Percentiles rank a stretch among this genome's conserved stretches.
These are phyloP conservation scores for Cebuella pygmaea DNA, from an alignment of 2,797 vertebrate species.

Conservation along the genomic window DNA sequence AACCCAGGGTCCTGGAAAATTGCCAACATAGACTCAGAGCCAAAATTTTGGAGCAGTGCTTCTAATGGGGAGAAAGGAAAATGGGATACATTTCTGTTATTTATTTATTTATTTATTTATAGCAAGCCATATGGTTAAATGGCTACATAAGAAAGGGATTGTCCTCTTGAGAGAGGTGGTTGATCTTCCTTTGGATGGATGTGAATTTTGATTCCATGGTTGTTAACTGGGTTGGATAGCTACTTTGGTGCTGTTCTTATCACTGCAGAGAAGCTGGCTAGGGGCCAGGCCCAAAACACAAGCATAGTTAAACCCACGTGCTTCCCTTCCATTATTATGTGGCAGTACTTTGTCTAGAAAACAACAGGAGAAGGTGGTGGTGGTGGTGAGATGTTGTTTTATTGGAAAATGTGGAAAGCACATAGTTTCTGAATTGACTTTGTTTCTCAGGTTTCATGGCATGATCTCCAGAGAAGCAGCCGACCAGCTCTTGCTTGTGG, in stretches of 20 bases:
- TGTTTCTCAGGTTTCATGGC: conserved; percentile 93
- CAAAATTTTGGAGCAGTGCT: conserved; percentile 47
- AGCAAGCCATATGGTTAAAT: conserved; percentile 43
- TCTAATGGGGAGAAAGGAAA: conserved; percentile 67
- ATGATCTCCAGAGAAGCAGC: conserved; percentile 98
- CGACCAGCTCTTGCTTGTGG: conserved; percentile 95
- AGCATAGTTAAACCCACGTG: conserved; percentile 50
- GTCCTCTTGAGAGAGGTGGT: conserved; percentile 36
- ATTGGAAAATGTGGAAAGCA: conserved; percentile 25
- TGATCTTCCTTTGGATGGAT: conserved; percentile 52
- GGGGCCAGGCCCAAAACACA: conserved; percentile 48
- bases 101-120: not conserved
- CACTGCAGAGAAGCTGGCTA: conserved; percentile 45
- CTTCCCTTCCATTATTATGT: conserved; percentile 27
- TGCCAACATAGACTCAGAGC: conserved; percentile 46
- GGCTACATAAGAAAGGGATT: conserved; percentile 34
- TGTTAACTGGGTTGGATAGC: conserved; percentile 63
- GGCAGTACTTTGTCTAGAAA: conserved; percentile 39
- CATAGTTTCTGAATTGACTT: conserved; percentile 63
- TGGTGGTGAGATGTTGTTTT: not conserved
- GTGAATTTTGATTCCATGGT: conserved; percentile 51
- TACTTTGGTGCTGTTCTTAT: not conserved
- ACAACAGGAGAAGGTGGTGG: not conserved
- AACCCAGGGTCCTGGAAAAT: conserved; percentile 49
- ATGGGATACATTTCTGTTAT: conserved; percentile 48